phyloP scores from a whole-genome alignment of 2,113 vertebrate species.

The Caranx melampygus region DNA sequence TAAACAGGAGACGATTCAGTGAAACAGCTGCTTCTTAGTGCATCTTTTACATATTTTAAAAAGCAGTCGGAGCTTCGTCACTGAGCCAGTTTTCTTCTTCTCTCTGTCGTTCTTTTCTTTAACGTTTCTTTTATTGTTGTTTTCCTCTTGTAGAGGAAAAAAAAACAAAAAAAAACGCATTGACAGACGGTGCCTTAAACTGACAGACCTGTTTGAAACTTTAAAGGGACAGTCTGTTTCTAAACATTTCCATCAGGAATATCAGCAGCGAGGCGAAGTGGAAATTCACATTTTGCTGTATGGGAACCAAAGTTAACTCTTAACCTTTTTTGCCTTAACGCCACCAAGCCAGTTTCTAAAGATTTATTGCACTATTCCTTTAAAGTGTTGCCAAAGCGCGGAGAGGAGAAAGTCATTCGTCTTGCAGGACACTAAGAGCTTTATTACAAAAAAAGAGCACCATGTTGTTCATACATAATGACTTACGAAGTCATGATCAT shows the following conservation, averaged over 20 bases:
- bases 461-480: neutral
- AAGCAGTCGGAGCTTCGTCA: constrained; percentile 57
- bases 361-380: constrained; percentile 40
- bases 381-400: constrained; percentile 44
- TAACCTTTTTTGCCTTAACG: constrained; percentile 23
- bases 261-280: neutral
- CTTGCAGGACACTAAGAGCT: neutral
- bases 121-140: constrained; percentile 38
- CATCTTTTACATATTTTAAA: constrained; percentile 42
- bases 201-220: constrained; percentile 23
- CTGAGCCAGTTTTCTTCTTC: constrained; percentile 73
- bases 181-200: constrained; percentile 48
- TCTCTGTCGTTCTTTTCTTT: neutral
- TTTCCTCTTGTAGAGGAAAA: constrained; percentile 34
- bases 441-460: neutral
- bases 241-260: constrained; percentile 8
- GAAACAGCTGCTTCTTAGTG: constrained; percentile 51
- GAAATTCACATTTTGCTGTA: neutral
- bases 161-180: neutral
- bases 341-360: constrained; percentile 4
- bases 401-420: neutral
- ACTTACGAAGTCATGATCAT: neutral
- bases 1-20: constrained; percentile 8
- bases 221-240: constrained; percentile 54
- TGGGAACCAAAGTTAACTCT: constrained; percentile 25